Base-by-base conservation (phyloP, 64 coral and sea anemone species). In the Actinia equina region DNA sequence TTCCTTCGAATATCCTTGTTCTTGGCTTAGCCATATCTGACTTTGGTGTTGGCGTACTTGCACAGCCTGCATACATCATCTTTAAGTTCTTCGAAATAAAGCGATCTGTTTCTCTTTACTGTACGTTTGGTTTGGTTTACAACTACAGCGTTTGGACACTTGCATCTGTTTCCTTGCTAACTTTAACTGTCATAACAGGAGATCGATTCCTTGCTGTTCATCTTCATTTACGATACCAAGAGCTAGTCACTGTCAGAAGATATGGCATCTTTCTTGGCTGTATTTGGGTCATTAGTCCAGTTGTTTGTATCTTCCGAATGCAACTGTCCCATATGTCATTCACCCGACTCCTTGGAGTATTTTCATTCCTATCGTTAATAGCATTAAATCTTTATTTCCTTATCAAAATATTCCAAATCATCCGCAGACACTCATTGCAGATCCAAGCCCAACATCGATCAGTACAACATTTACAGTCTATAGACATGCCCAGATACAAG, bases 21-120 rank as follows among this genome's bases (percentile, higher is more conserved):
- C 58, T 86, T 63, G 76, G 89, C 6, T 80, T 91, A 53, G 89
- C 89, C 25, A 27, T 91, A 46, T 69, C 84, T 54, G 85, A 91
- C 67, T 81, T 91, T 15, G 57, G 84, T 30, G 77, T 81, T 9
- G 89, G 70, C 12, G 25, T 46, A 43, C 23, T 91, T 16, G 55
- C 57, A 81, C 89, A 91, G 26, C 89, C 89, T 78, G 17, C 22
- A 3, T 84, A 52, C 55, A 25, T 22, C 26, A 57, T 84, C 7
- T 13, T 52, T 11, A 84, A 22, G 11, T 16, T 22, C 12, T 20
- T 45, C 19, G 43, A 22, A 16, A 16, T 52, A 1, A 78, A 45
- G 76, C 26, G 43, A 0, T 17, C 15, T 43, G 13, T 12, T 30
- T n/a, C 22, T 17, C 26, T 41, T 5, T 30, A 27, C 15, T 78